phyloP scores from a whole-genome alignment of 2,797 vertebrate genomes.

The Podarcis lilfordi region DNA sequence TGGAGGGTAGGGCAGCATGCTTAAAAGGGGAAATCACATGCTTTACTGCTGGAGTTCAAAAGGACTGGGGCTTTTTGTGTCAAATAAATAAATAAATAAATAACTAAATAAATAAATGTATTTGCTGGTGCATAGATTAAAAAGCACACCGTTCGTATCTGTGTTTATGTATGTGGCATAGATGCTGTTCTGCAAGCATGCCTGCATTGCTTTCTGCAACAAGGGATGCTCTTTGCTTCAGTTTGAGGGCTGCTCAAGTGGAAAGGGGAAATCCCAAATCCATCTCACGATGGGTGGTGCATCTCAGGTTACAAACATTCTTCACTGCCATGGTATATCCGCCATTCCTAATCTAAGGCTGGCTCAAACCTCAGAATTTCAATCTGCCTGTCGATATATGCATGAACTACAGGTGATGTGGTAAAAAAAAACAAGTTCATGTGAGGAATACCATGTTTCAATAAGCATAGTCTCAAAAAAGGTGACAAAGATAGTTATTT shows the following conservation, averaged over 20 bases:
- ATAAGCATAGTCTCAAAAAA: too few relatives aligned
- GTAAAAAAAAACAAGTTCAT: neutral
- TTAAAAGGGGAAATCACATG: conserved; percentile 59
- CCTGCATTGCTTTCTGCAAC: neutral
- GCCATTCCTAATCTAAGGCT: neutral
- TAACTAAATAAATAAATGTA: conserved; percentile 22
- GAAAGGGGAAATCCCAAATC: too few relatives aligned
- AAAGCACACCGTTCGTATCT: neutral
- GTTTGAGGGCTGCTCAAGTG: neutral
- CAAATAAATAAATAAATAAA: conserved; percentile 20
- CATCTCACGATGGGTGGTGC: too few relatives aligned
- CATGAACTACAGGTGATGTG: neutral
- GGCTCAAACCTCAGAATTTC: neutral
- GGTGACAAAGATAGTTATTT: too few relatives aligned
- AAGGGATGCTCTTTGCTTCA: neutral
- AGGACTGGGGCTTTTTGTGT: conserved; percentile 47
- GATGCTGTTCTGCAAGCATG: neutral
- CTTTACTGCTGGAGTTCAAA: conserved; percentile 61
- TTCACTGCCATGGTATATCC: neutral
- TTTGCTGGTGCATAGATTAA: neutral
- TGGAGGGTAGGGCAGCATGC: conserved; percentile 13
- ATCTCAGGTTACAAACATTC: neutral
- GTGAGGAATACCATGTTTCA: neutral
- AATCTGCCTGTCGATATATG: neutral
- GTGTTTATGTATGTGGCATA: conserved; percentile 41